Evolutionary conservation across 2,113 vertebrate genomes (phyloP), one percentile per base, ranked within the genome.

Genomic region (Raja brachyura): DNA sequence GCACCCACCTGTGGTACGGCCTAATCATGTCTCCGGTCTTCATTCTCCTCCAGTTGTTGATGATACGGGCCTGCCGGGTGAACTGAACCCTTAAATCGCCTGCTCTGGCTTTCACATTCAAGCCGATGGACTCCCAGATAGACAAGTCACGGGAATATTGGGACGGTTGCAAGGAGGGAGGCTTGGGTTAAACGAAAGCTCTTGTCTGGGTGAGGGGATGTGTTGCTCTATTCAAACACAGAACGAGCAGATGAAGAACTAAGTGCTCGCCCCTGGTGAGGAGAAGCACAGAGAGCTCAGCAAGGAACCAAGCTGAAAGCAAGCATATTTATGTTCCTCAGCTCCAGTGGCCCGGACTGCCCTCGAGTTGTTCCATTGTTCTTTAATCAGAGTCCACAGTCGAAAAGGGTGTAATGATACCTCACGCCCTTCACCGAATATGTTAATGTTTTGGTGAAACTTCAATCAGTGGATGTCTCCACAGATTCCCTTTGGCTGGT

Each of bases 31-130:
- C 99, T 0, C 99, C 98, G 0, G 94, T 99, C 77, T 99, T 99
- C 96, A 98, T 99, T 94, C 97, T 99, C 18, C 97, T 99, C 63
- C 98, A 99, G 96, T 96, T 99, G 94, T 97, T 99, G 68, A 98
- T 99, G 99, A 99, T 99, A 94, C 96, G 98, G 22, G 98, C 99
- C 56, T 99, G 99, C 94, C 96, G 99, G 0, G 98, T 99, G 94
- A 99, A 99, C 96, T 99, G 96, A 96, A 63, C 61, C 18, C 54
- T 66, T 14, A 54, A 92, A 73, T 18, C 18, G 20, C 11, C 70
- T 39, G 14, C 20, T 25, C 66, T 39, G 70, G 8, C 10, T 68
- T 54, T 54, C 63, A 20, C 3, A 4, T 90, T 90, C 86, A 90
- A 83, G 61, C n/a, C 66, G 18, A 63, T 18, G 61, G 68, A 92